Conservation (phyloP, 1,140 invertebrate genomes). For the Leptinotarsa defecta region DNA sequence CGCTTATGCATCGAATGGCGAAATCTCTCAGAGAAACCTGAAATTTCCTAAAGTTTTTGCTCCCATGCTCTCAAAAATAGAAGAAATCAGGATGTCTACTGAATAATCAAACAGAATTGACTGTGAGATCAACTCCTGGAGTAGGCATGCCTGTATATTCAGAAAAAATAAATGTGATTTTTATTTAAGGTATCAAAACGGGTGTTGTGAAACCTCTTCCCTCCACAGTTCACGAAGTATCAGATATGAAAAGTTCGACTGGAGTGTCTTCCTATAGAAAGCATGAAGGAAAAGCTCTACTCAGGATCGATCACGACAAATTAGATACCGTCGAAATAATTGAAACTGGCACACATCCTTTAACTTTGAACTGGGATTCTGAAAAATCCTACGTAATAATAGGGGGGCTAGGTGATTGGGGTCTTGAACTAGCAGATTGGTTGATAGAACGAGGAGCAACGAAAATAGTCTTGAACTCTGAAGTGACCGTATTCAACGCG, state of each 20-base stretch:
- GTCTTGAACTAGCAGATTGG: conserved; percentile 81
- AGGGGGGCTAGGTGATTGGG: conserved; percentile 88
- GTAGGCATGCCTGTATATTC: too few relatives aligned
- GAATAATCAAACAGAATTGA: too few relatives aligned
- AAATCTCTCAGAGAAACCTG: too few relatives aligned
- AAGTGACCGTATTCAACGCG: conserved; percentile 75
- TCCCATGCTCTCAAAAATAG: too few relatives aligned
- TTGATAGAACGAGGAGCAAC: conserved; percentile 79
- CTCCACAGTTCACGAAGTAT: not conserved
- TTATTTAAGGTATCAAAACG: not conserved
- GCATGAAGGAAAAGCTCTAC: conserved; percentile 93
- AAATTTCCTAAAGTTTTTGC: too few relatives aligned
- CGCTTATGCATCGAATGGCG: too few relatives aligned
- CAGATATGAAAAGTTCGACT: conserved; percentile 59
- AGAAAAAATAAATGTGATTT: too few relatives aligned
- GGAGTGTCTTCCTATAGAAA: conserved; percentile 92
- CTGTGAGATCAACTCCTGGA: too few relatives aligned
- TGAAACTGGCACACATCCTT: not conserved
- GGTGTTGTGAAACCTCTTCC: conserved; percentile 12
- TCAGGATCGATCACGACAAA: conserved; percentile 84
- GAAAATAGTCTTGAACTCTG: conserved; percentile 79
- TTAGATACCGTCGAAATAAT: conserved; percentile 49
- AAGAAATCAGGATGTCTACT: too few relatives aligned
- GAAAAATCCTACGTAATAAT: conserved; percentile 64
- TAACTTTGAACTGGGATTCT: conserved; percentile 43